phyloP scores from a whole-genome alignment of 2,888 invertebrate species.

The Ditula angustiorana region DNA sequence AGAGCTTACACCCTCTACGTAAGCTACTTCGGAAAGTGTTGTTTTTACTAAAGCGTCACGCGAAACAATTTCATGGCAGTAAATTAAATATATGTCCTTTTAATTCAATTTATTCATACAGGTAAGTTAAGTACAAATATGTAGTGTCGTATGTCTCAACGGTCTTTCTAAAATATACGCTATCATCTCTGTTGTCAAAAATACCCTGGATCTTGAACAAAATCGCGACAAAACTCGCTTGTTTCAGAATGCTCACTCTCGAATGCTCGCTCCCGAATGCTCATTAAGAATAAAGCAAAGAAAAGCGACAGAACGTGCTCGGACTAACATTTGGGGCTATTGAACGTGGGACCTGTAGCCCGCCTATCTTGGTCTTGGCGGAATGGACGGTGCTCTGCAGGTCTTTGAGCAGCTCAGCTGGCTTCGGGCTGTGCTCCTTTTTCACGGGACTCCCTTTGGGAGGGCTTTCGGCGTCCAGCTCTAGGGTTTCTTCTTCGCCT shows the following conservation, averaged over 20 bases:
- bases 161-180: no score
- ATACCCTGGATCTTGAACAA: no score
- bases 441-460: conserved; percentile 49
- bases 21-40: no score
- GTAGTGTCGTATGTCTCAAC: no score
- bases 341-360: conserved; percentile 84
- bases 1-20: no score
- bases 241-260: neutral
- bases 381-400: conserved; percentile 85
- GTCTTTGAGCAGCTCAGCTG: conserved; percentile 76
- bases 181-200: no score
- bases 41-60: no score
- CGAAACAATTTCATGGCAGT: no score
- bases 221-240: neutral
- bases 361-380: conserved; percentile 87
- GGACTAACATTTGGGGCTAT: conserved; percentile 76
- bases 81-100: no score
- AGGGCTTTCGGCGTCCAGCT: conserved; percentile 57
- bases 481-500: conserved; percentile 79
- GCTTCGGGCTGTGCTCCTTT: conserved; percentile 69
- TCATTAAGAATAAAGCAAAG: conserved; percentile 15
- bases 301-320: conserved; percentile 68
- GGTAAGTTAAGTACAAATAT: no score
- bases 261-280: neutral
- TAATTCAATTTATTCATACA: no score